A percentile compares a stretch with the other conserved stretches of the same genome.
phyloP scores from a whole-genome alignment of 2,113 vertebrate genomes.

The Microtus pennsylvanicus region DNA sequence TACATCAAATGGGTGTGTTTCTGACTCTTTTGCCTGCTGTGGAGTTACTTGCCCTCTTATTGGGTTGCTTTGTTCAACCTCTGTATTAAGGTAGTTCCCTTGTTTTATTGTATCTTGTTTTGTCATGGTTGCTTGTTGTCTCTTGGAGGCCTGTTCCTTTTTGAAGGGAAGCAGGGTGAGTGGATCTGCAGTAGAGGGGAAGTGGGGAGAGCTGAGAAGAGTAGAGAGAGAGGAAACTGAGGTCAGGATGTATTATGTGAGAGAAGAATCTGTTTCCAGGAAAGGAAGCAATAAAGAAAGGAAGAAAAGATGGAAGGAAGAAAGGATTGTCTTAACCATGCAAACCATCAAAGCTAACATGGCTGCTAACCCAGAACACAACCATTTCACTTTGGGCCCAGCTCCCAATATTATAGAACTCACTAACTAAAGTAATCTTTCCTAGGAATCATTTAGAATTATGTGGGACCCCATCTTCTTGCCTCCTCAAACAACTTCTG shows the following conservation, averaged over 20 bases:
- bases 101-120: not conserved
- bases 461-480: not conserved
- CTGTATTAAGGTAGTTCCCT: not conserved
- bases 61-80: not conserved
- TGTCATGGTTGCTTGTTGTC: not conserved
- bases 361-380: not conserved
- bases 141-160: not conserved
- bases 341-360: not conserved
- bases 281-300: not conserved
- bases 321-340: not conserved
- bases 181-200: not conserved
- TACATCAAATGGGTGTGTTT: too few relatives aligned
- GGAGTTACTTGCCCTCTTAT: not conserved
- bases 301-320: not conserved
- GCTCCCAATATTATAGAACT: not conserved
- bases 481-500: not conserved
- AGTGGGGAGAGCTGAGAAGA: not conserved
- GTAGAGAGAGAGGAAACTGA: too few relatives aligned
- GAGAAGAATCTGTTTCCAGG: too few relatives aligned
- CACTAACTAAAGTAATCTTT: not conserved
- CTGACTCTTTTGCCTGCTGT: not conserved
- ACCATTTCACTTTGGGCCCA: not conserved
- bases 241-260: too few relatives aligned
- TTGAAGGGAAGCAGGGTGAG: not conserved
- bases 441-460: not conserved